phyloP scores from a whole-genome alignment of 2,888 invertebrate species.

The Euclidia mi region DNA sequence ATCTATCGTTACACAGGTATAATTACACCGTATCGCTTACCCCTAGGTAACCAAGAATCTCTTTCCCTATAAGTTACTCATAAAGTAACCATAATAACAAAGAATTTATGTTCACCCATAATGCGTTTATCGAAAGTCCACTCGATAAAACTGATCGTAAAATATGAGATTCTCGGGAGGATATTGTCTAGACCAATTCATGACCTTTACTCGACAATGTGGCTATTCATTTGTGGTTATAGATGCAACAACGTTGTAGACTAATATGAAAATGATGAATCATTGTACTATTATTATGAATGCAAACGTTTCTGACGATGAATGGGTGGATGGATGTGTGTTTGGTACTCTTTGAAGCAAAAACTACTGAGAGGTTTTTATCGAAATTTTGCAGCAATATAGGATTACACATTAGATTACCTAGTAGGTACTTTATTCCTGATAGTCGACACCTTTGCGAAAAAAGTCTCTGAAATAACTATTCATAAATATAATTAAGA shows the following conservation, averaged over 20 bases:
- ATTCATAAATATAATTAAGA: too few relatives aligned
- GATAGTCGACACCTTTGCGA: too few relatives aligned
- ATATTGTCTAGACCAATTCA: conserved; percentile 48
- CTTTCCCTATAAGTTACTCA: conserved; percentile 6
- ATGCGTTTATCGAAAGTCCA: conserved; percentile 38
- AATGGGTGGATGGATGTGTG: too few relatives aligned
- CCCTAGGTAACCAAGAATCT: neutral
- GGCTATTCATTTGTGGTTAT: conserved; percentile 31
- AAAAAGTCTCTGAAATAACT: too few relatives aligned
- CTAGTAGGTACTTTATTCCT: too few relatives aligned
- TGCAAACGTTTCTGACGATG: too few relatives aligned
- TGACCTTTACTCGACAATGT: conserved; percentile 8
- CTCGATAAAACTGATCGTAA: conserved; percentile 36
- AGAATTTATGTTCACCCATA: conserved; percentile 33
- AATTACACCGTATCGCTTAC: conserved; percentile 1
- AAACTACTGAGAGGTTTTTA: too few relatives aligned
- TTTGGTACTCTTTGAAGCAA: too few relatives aligned
- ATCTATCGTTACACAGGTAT: neutral
- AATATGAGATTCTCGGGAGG: conserved; percentile 30
- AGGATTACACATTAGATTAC: too few relatives aligned
- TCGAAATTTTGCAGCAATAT: too few relatives aligned
- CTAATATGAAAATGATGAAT: too few relatives aligned
- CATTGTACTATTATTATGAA: too few relatives aligned
- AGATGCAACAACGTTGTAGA: conserved; percentile 7
- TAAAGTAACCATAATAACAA: conserved; percentile 15